Percentiles rank a stretch among this genome's conserved stretches.
Evolutionary conservation across 2,113 vertebrate genomes (phyloP).

Genomic region (Pavo muticus): DNA sequence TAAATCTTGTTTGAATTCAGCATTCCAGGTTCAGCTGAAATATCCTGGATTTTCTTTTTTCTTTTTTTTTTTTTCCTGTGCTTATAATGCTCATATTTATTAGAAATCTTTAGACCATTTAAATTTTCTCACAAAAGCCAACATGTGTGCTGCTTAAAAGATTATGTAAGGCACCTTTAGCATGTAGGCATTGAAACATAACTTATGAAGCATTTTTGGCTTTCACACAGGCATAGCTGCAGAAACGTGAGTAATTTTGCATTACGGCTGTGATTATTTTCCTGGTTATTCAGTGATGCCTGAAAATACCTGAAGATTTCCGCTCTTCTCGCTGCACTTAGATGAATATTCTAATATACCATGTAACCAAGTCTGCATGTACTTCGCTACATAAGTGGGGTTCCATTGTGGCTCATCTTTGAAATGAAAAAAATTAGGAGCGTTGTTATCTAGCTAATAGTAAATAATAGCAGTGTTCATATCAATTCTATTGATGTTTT

Average conservation of each 20-base stretch:
- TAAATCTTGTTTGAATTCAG: background rate
- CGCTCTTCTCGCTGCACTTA: background rate
- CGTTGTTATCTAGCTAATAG: background rate
- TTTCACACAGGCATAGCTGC: background rate
- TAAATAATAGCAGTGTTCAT: background rate
- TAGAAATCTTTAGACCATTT: background rate
- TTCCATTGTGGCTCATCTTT: background rate
- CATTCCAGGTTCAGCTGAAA: background rate
- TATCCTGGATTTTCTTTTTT: background rate
- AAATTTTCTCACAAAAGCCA: background rate
- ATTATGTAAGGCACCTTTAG: background rate
- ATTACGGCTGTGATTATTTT: background rate
- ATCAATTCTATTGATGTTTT: background rate
- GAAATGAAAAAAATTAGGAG: background rate
- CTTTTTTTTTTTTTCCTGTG: background rate
- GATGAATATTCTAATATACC: background rate
- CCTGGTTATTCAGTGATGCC: background rate
- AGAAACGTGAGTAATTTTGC: background rate
- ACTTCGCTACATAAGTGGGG: background rate
- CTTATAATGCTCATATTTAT: background rate
- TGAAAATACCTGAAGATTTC: background rate
- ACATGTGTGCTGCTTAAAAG: slow-evolving; percentile 7
- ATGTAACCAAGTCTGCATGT: background rate
- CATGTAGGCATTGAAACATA: background rate
- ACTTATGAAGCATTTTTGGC: background rate